Conservation (phyloP, 2,888 invertebrate genomes). For the Bugulina stolonifera region DNA sequence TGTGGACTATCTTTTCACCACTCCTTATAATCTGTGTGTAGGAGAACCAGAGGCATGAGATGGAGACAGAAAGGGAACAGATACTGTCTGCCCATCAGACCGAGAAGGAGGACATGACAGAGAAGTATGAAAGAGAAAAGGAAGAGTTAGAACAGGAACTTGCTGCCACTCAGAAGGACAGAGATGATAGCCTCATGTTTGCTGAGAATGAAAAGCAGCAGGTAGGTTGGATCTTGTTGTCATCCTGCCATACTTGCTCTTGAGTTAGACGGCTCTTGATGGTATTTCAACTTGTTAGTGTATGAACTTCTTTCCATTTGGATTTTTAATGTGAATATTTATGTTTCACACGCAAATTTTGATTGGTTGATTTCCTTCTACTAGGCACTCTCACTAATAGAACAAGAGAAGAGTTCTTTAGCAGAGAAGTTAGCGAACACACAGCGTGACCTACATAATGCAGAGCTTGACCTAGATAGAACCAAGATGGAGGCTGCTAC, state of each 20-base stretch:
- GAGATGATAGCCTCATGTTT: slow-evolving; percentile 80
- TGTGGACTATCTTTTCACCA: too few species aligned
- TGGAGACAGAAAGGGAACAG: slow-evolving; percentile 48
- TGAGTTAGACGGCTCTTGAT: too few species aligned
- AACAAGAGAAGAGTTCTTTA: slow-evolving; percentile 82
- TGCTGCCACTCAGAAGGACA: slow-evolving; percentile 79
- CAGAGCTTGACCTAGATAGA: slow-evolving; percentile 62
- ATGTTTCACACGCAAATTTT: too few species aligned
- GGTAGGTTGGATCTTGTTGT: slow-evolving; percentile 55
- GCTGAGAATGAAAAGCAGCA: slow-evolving; percentile 94
- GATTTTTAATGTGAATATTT: too few species aligned
- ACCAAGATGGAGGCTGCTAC: slow-evolving; percentile 70
- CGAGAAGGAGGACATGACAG: slow-evolving; percentile 35
- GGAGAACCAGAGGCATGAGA: slow-evolving; percentile 47
- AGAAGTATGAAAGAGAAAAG: slow-evolving; percentile 70
- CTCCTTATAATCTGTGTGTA: slow-evolving; percentile 32
- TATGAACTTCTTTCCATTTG: too few species aligned
- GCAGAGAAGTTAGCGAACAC: slow-evolving; percentile 73
- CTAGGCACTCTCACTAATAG: slow-evolving; percentile 63
- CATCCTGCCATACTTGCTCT: too few species aligned
- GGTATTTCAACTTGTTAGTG: too few species aligned
- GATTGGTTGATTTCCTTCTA: slow-evolving; percentile 28
- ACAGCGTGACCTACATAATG: slow-evolving; percentile 67
- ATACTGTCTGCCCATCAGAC: slow-evolving; percentile 40
- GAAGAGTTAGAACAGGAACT: slow-evolving; percentile 73